Conservation (phyloP, 2,797 vertebrate genomes). For the Smutsia temminckii region DNA sequence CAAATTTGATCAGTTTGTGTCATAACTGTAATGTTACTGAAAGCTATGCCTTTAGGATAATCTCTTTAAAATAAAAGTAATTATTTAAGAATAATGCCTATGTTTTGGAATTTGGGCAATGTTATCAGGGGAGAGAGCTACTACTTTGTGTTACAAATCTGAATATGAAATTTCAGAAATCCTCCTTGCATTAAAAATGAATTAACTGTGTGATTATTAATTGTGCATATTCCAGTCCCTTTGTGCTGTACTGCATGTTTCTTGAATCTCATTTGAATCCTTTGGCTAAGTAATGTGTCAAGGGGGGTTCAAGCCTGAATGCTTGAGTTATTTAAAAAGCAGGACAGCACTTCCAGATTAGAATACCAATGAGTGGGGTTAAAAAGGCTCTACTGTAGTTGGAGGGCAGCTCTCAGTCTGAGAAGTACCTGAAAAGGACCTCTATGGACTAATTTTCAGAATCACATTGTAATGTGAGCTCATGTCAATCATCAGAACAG, state of each 20-base stretch:
- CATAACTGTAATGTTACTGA: slow-evolving; percentile 67
- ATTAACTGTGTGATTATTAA: slow-evolving; percentile 99
- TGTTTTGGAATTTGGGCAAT: slow-evolving; percentile 81
- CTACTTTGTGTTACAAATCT: slow-evolving; percentile 88
- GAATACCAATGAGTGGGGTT: slow-evolving; percentile 99
- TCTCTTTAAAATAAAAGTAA: slow-evolving; percentile 66
- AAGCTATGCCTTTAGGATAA: slow-evolving; percentile 49
- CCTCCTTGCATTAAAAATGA: slow-evolving; percentile 96
- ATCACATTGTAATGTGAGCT: slow-evolving; percentile 99
- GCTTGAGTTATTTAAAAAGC: slow-evolving; percentile 99
- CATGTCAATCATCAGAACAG: slow-evolving; percentile 99
- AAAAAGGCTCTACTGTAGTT: slow-evolving; percentile 99
- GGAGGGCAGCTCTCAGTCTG: slow-evolving; percentile 97
- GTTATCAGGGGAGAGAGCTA: slow-evolving; percentile 84
- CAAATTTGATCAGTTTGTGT: slow-evolving; percentile 69
- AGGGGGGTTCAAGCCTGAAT: slow-evolving; percentile 95
- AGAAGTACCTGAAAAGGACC: slow-evolving; percentile 97
- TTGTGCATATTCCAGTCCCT: slow-evolving; percentile 99
- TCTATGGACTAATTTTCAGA: slow-evolving; percentile 99
- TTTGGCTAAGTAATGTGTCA: slow-evolving; percentile 98
- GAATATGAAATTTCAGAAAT: slow-evolving; percentile 89
- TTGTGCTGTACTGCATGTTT: slow-evolving; percentile 98
- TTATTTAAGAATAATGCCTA: slow-evolving; percentile 78
- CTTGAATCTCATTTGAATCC: slow-evolving; percentile 98
- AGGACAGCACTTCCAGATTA: slow-evolving; percentile 93